These are phyloP conservation scores for Orientallactaga bullata DNA, from an alignment of 2,113 vertebrate genomes.

Conservation along the genomic window DNA sequence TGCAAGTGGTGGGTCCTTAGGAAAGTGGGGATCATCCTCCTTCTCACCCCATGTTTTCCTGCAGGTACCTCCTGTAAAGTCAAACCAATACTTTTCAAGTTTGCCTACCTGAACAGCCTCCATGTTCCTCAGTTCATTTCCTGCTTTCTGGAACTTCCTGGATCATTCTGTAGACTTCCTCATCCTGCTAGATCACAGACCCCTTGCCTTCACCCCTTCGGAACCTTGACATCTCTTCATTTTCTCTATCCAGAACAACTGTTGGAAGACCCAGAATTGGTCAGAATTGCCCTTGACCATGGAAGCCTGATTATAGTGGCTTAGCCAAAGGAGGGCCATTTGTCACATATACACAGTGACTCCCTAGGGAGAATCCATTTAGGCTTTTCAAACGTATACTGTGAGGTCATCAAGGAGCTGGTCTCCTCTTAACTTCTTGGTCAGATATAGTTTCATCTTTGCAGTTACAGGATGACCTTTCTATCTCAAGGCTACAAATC, in stretches of 20 bases:
- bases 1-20: neutral
- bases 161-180: neutral
- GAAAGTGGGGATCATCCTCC: neutral
- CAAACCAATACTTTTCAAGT: neutral
- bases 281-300: neutral
- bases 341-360: neutral
- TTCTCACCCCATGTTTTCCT: neutral
- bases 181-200: neutral
- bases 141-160: neutral
- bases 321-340: neutral
- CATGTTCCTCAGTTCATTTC: no score
- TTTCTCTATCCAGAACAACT: neutral
- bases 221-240: neutral
- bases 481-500: neutral
- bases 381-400: neutral
- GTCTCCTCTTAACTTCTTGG: neutral
- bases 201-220: neutral
- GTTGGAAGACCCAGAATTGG: neutral
- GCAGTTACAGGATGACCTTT: neutral
- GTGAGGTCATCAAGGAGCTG: neutral
- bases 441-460: neutral
- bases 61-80: neutral
- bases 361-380: neutral
- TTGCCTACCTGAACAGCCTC: neutral
- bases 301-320: neutral